These are phyloP conservation scores for Saccopteryx bilineata DNA, from an alignment of 2,113 vertebrate genomes.

Conservation along the genomic window DNA sequence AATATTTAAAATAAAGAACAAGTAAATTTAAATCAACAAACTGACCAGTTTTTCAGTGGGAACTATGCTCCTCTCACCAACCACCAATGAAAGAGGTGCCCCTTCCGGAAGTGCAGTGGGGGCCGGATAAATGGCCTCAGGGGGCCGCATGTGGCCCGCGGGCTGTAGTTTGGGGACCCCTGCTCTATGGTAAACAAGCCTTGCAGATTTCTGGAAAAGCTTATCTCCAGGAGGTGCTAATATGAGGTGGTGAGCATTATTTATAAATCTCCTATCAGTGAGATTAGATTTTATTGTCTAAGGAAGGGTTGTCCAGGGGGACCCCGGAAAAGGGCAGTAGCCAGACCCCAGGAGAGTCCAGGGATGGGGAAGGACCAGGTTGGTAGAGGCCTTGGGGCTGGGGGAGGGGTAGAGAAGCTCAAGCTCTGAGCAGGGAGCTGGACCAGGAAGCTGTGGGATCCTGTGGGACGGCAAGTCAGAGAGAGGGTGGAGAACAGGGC, in stretches of 20 bases:
- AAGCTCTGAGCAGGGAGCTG: not conserved
- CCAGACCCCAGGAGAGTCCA: not conserved
- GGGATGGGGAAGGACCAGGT: not conserved
- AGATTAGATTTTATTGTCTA: not conserved
- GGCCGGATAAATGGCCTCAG: too few species aligned
- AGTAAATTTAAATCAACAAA: too few species aligned
- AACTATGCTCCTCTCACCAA: too few species aligned
- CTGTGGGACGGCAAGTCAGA: not conserved
- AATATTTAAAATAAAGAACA: too few species aligned
- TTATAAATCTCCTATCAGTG: not conserved
- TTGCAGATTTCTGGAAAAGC: not conserved
- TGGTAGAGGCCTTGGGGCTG: not conserved
- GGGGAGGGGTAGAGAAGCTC: not conserved
- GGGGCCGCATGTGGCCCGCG: too few species aligned
- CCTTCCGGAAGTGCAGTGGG: too few species aligned
- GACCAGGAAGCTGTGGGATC: not conserved
- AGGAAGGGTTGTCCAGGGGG: not conserved
- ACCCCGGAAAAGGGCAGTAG: not conserved
- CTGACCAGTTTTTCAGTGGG: too few species aligned
- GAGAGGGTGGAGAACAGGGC: accelerated
- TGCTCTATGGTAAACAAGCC: not conserved
- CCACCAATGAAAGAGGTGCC: too few species aligned
- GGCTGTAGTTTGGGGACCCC: too few species aligned
- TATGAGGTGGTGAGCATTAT: not conserved
- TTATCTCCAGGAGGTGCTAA: not conserved